Evolutionary conservation across 2,797 vertebrate genomes (phyloP), one percentile per base, ranked within the genome.

Genomic region (Crenichthys baileyi): DNA sequence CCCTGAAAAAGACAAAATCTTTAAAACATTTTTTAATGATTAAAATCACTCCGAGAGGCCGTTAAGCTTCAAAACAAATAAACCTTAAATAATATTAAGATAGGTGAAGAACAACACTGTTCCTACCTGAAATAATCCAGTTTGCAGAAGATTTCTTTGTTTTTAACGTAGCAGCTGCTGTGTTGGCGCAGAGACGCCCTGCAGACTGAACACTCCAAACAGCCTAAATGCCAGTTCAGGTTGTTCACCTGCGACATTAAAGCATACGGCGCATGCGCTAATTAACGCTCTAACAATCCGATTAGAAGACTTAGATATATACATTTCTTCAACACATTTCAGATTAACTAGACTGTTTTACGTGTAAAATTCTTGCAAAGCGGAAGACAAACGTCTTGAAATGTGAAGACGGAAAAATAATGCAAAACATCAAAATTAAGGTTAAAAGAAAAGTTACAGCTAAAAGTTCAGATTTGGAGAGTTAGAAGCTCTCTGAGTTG

Each of bases 141-240:
- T 95, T 99, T 99, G 95, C 98, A 99, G 95, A 96, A 99, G 92
- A 99, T 98, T 87, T 99, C 98, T 93, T 99, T 98, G 95, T 99
- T 99, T 95, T 99, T 99, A 63, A 99, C 97, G 95, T 99, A 99
- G 96, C 98, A 99, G 96, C 98, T 99, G 96, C 95, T 98, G 93
- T 99, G 97, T 87, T 97, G 97, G 78, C 97, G 96, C 91, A 99
- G 95, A 73, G 98, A 97, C 26, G 97, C 97, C 84, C 98, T 96
- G 95, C 98, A 99, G 44, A 99, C 98, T 0, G 97, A 99, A 79
- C 98, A 99, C 93, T 98, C 97, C 89, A 99, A 89, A 90, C 98
- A 99, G 16, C 98, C 95, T 89, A 97, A 94, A 92, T 99, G 98
- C 98, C 98, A 99, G 87, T 97, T 98, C 92, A 98, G 96, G 94